Evolutionary conservation across 2,113 vertebrate genomes (phyloP), one percentile per base, ranked within the genome.

Genomic region (Circaetus gallicus): DNA sequence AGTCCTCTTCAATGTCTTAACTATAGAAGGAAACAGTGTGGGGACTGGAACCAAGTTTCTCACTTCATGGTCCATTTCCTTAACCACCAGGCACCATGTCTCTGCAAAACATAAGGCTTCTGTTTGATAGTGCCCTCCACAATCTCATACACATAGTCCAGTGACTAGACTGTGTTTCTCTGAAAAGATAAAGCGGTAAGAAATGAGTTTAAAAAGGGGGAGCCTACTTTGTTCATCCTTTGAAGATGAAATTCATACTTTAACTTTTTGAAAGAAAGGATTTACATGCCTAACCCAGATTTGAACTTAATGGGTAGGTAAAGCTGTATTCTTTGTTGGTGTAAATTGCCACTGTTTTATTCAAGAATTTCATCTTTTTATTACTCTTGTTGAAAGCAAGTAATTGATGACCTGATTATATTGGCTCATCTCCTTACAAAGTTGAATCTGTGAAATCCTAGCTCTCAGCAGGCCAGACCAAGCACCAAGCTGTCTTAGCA

Each of bases 261-360:
- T n/a, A 49, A 11, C 6, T 28, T 65, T 31, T 67, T 42, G 40
- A 61, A 66, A 47, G 22, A 28, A 50, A 82, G 5, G 5, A 29
- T 76, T 40, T 38, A 58, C 7, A 31, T 0, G 0, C 4, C 5
- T 59, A 58, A 58, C 10, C 6, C 42, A 40, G 12, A n/a, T 38
- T 76, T 55, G 10, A 83, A 76, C 13, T 73, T 38, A 26, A 42
- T 0, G 3, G 15, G 2, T 61, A 55, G 15, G 19, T 49, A 67
- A 85, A 65, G 5, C 6, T 52, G 8, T 76, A 24, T 67, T 59
- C 4, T 74, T 65, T 76, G 5, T 22, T 72, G 8, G 1, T 47
- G 11, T 32, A 36, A 66, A 42, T 71, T 52, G 10, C 6, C 7
- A 26, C 9, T 59, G 6, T 26, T 80, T 79, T 21, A 79, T 63